These are phyloP conservation scores for Sebastes matsubarae DNA, from an alignment of 2,797 vertebrate genomes.

Conservation along the genomic window DNA sequence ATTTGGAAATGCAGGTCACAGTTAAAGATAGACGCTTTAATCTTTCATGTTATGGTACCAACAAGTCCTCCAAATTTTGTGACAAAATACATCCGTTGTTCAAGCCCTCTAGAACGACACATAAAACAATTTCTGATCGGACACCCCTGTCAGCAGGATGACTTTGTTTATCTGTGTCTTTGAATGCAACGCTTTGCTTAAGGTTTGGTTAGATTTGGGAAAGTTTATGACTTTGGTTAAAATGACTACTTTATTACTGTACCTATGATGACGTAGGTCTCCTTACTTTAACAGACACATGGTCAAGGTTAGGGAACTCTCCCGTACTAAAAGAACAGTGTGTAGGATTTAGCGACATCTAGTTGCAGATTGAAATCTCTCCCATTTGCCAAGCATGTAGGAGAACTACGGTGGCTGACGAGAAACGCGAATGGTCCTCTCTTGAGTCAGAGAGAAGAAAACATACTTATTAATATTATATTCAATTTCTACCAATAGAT, in stretches of 20 bases:
- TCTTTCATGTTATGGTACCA: neutral
- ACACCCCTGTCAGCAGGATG: neutral
- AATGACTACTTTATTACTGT: rapidly evolving
- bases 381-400: too few species aligned
- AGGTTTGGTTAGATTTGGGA: neutral
- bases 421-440: too few species aligned
- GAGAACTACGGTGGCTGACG: too few species aligned
- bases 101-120: neutral
- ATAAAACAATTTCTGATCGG: neutral
- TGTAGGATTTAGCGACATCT: too few species aligned
- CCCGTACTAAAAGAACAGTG: too few species aligned
- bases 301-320: too few species aligned
- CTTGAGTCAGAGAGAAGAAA: too few species aligned
- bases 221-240: neutral
- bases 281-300: too few species aligned
- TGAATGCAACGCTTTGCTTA: neutral
- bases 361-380: too few species aligned
- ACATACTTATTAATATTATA: too few species aligned
- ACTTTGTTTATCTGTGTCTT: neutral
- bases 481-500: too few species aligned
- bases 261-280: neutral
- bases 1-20: neutral
- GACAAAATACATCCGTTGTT: neutral
- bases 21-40: neutral
- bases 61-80: neutral